A percentile compares a stretch with the other conserved stretches of the same genome.
These are phyloP conservation scores for Chaetorhynchus papuensis DNA, from an alignment of 2,113 vertebrate genomes.

Conservation along the genomic window DNA sequence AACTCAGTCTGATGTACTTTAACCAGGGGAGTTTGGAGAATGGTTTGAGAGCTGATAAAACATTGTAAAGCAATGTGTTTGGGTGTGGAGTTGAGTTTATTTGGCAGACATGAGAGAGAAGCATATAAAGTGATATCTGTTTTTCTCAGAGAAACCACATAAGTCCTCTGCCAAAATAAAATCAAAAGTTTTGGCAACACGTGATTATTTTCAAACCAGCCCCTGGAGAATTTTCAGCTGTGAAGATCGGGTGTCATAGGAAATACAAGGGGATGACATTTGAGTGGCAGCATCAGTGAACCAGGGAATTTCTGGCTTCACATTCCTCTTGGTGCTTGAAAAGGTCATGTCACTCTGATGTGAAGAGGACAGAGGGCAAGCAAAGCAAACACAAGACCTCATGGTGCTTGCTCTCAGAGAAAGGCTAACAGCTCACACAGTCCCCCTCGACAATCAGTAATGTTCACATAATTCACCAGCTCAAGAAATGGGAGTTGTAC, in stretches of 20 bases:
- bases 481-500: not conserved
- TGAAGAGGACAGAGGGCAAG: not conserved
- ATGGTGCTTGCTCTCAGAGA: not conserved
- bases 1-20: not conserved
- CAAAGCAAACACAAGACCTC: not conserved
- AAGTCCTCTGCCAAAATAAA: not conserved
- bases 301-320: not conserved
- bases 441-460: not conserved
- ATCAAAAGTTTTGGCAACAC: not conserved
- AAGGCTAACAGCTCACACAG: not conserved
- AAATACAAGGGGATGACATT: not conserved
- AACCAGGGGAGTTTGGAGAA: not conserved
- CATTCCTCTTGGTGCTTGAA: not conserved
- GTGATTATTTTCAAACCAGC: not conserved
- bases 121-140: not conserved
- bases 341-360: not conserved
- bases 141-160: not conserved
- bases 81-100: not conserved
- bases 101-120: not conserved
- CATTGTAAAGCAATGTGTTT: not conserved
- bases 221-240: not conserved
- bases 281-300: not conserved
- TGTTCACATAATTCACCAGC: not conserved
- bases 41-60: not conserved
- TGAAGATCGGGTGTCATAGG: not conserved